phyloP scores from a whole-genome alignment of 2,113 vertebrate genomes.

The Eptesicus fuscus region DNA sequence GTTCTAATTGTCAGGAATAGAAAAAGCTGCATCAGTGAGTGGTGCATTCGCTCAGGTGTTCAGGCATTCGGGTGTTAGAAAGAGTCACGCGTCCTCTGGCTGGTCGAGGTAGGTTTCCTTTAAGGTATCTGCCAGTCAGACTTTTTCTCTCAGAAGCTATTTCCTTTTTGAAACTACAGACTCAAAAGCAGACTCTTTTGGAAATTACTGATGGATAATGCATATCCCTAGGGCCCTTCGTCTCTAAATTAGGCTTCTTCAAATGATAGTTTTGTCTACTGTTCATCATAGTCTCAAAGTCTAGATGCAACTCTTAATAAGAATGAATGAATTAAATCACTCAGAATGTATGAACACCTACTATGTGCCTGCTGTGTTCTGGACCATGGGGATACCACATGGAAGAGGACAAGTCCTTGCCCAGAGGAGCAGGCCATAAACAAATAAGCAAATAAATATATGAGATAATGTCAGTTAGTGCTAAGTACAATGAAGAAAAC shows the following conservation, averaged over 20 bases:
- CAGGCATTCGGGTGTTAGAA: not conserved
- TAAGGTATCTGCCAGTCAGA: not conserved
- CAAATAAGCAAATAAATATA: not conserved
- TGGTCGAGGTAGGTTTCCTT: not conserved
- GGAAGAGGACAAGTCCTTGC: not conserved
- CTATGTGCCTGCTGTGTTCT: not conserved
- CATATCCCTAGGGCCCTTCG: not conserved
- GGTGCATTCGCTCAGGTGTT: not conserved
- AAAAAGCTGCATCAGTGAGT: not conserved
- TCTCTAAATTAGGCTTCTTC: not conserved
- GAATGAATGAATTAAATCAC: not conserved
- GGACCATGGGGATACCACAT: not conserved
- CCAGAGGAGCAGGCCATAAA: not conserved
- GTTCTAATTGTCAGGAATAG: not conserved
- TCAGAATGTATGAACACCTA: not conserved
- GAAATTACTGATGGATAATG: not conserved
- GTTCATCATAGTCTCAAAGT: not conserved
- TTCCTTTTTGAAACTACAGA: conserved; percentile 29
- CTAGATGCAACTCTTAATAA: not conserved
- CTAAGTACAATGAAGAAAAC: not conserved
- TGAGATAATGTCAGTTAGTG: not conserved
- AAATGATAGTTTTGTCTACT: not conserved
- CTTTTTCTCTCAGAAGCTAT: not conserved
- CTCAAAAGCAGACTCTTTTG: not conserved
- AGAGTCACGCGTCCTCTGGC: not conserved